phyloP scores from a whole-genome alignment of 1,140 invertebrate genomes.

The Muscidifurax raptorellus region DNA sequence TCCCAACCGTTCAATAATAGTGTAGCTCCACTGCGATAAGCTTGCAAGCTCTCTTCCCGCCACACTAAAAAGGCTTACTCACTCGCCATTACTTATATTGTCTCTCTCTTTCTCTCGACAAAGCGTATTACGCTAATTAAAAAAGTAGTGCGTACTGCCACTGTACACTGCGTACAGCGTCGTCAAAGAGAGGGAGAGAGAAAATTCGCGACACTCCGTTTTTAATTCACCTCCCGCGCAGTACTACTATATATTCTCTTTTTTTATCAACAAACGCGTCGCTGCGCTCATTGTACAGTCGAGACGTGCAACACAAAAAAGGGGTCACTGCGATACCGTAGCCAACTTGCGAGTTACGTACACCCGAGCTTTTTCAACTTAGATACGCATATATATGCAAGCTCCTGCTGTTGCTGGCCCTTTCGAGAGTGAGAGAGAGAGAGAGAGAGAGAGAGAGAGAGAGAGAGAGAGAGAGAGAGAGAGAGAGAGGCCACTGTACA shows the following conservation, averaged over 20 bases:
- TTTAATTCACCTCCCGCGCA: background rate
- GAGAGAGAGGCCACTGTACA: background rate
- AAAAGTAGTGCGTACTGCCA: background rate
- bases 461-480: background rate
- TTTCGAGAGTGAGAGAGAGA: background rate
- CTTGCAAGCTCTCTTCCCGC: background rate
- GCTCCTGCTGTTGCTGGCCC: background rate
- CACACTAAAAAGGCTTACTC: conserved; percentile 6
- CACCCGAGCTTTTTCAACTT: background rate
- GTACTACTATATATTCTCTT: background rate
- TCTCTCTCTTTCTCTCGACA: background rate
- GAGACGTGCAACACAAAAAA: background rate
- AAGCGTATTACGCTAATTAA: conserved; percentile 46
- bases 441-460: too few species aligned
- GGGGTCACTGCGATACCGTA: background rate
- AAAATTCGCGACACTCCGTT: background rate
- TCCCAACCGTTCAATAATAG: background rate
- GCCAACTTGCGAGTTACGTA: background rate
- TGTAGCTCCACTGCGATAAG: background rate
- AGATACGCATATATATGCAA: background rate
- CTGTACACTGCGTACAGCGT: background rate
- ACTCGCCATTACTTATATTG: background rate
- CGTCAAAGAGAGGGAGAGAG: background rate
- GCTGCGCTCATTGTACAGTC: background rate
- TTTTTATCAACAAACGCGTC: background rate